Evolutionary conservation across 2,797 vertebrate species (phyloP).

Genomic region (Dicrostonyx torquatus): DNA sequence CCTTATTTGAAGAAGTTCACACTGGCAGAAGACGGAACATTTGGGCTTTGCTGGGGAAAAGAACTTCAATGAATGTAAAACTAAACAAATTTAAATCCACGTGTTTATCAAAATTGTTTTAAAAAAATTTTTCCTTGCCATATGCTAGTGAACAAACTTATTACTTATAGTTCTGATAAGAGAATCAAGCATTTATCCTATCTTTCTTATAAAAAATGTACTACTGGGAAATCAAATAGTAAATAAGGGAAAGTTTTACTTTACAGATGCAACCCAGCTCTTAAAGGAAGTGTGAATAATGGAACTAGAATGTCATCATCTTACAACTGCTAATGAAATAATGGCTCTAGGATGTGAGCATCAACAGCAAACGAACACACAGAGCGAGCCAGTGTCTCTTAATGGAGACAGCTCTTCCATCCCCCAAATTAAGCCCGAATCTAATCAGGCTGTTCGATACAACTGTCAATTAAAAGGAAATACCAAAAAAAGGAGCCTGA

Average conservation of each 20-base stretch:
- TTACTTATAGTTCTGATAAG: slow-evolving; percentile 55
- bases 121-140: neutral
- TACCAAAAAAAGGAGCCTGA: slow-evolving; percentile 53
- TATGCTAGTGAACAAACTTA: slow-evolving; percentile 19
- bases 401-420: slow-evolving; percentile 41
- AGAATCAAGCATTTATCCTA: slow-evolving; percentile 37
- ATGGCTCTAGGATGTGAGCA: slow-evolving; percentile 46
- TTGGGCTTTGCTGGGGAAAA: slow-evolving; percentile 28
- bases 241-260: slow-evolving; percentile 36
- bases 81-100: slow-evolving; percentile 59
- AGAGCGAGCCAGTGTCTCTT: slow-evolving; percentile 8
- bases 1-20: neutral
- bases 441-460: slow-evolving; percentile 37
- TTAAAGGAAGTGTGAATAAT: slow-evolving; percentile 42
- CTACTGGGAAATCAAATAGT: slow-evolving; percentile 56
- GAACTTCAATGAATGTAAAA: slow-evolving; percentile 39
- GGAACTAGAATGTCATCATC: slow-evolving; percentile 57
- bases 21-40: slow-evolving; percentile 25
- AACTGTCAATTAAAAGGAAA: slow-evolving; percentile 56
- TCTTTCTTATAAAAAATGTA: slow-evolving; percentile 55
- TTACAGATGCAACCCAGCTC: slow-evolving; percentile 51
- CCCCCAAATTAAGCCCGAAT: slow-evolving; percentile 58
- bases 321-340: slow-evolving; percentile 61
- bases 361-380: slow-evolving; percentile 52
- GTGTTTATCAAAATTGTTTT: slow-evolving; percentile 3